These are phyloP conservation scores for Xanthia togata DNA, from an alignment of 2,888 invertebrate genomes.

Conservation along the genomic window DNA sequence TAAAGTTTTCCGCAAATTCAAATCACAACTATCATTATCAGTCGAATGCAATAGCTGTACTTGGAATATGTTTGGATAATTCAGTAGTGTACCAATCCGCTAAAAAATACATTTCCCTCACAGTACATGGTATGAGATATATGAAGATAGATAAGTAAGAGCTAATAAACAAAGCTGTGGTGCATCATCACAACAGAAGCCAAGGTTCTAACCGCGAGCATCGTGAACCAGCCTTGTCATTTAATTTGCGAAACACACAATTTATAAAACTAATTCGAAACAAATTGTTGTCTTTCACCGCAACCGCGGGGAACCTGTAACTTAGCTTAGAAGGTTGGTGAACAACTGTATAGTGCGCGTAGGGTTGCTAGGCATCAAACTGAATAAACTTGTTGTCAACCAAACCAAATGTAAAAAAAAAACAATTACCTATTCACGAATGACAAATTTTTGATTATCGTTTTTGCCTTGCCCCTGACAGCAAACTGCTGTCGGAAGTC, in stretches of 20 bases:
- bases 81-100: too few relatives aligned
- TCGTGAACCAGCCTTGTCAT: conserved; percentile 69
- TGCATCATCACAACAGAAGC: conserved; percentile 49
- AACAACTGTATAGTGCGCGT: conserved; percentile 39
- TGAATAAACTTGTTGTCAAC: neutral
- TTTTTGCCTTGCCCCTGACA: too few relatives aligned
- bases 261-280: conserved; percentile 76
- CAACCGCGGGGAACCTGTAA: conserved; percentile 65
- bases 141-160: too few relatives aligned
- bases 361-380: conserved; percentile 39
- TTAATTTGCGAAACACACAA: conserved; percentile 76
- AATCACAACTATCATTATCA: too few relatives aligned
- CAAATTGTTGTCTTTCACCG: conserved; percentile 73
- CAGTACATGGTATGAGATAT: conserved; percentile 9
- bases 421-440: too few relatives aligned
- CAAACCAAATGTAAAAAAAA: neutral
- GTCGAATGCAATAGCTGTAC: too few relatives aligned
- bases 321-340: conserved; percentile 40
- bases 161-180: conserved; percentile 40
- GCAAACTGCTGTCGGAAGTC: neutral
- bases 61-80: too few relatives aligned
- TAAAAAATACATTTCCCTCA: neutral
- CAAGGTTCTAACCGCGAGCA: conserved; percentile 68
- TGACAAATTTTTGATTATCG: too few relatives aligned
- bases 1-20: too few relatives aligned